Base-by-base conservation (phyloP, 2,113 vertebrate genomes). In the Syngnathus floridae region DNA sequence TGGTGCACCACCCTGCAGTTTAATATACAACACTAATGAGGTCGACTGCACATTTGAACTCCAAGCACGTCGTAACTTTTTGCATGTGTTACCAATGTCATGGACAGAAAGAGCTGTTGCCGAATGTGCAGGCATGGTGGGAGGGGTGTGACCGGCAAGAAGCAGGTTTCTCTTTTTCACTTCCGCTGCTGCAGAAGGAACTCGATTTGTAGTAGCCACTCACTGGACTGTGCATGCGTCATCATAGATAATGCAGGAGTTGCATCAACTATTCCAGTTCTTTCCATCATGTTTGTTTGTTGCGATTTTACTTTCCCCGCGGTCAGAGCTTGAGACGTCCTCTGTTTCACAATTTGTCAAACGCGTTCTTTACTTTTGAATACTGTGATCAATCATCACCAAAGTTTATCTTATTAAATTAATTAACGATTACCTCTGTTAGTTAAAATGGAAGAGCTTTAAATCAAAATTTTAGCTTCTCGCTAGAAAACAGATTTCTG, bases 131-230 rank as follows among this genome's bases (percentile, higher is more conserved):
- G 73, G 62, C 73, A 26, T 64, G 73, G 73, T 62, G 70, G 73
- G 74, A 83, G 84, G 86, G 85, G 83, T 82, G 80, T 83, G 84
- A 77, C 84, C 70, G 75, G 65, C 74, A 69, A 77, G 74, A 68
- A 64, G 77, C 72, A 73, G 78, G 70, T 79, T 79, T 51, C 68
- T 46, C 71, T 5, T 62, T 65, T 60, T 57, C 62, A 59, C 63
- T 51, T 38, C 16, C 70, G 41, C 76, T 67, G 71, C 70, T 65
- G 77, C 75, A 45, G 56, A 51, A 59, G 51, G 58, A 41, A 70
- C 67, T 66, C 58, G 26, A 46, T 56, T 56, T 56, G 21, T 52
- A 52, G 3, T 52, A 7, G 49, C 11, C n/a, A 52, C 49, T 52
- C 19, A 51, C n/a, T 52, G 49, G 49, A 21, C 19, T 11, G n/a